These are phyloP conservation scores for Trachelipus rathkii DNA, from an alignment of 1,140 invertebrate genomes.

Conservation along the genomic window DNA sequence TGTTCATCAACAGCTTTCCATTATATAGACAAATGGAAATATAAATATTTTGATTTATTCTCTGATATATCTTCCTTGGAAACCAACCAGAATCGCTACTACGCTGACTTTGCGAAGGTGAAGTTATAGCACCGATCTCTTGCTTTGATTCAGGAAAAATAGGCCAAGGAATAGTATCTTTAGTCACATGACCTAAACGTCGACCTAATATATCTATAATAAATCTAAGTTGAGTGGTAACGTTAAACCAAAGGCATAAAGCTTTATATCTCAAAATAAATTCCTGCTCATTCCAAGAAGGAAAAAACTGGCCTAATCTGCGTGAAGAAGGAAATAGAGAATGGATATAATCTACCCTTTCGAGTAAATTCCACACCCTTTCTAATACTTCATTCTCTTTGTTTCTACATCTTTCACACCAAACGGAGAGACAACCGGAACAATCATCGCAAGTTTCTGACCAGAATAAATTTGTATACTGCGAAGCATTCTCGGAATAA, in stretches of 20 bases:
- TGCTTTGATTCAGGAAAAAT: slow-evolving; percentile 18
- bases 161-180: slow-evolving; percentile 51
- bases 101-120: background rate
- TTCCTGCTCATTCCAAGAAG: slow-evolving; percentile 62
- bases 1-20: background rate
- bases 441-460: background rate
- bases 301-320: slow-evolving; percentile 68
- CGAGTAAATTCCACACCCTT: slow-evolving; percentile 66
- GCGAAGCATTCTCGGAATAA: slow-evolving; percentile 59
- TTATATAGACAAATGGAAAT: background rate
- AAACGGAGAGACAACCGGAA: slow-evolving; percentile 62
- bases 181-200: slow-evolving; percentile 59
- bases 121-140: background rate
- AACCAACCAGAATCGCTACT: background rate
- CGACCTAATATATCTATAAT: slow-evolving; percentile 73
- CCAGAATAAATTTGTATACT: slow-evolving; percentile 60
- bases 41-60: background rate
- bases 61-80: background rate
- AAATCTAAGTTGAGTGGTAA: slow-evolving; percentile 73
- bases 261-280: slow-evolving; percentile 67
- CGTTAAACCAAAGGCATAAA: slow-evolving; percentile 86
- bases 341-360: slow-evolving; percentile 66
- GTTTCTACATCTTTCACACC: slow-evolving; percentile 64
- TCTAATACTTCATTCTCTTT: slow-evolving; percentile 66
- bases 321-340: slow-evolving; percentile 77